Evolutionary conservation across 2,888 invertebrate species (phyloP).

Genomic region (Macroteleia sp.): DNA sequence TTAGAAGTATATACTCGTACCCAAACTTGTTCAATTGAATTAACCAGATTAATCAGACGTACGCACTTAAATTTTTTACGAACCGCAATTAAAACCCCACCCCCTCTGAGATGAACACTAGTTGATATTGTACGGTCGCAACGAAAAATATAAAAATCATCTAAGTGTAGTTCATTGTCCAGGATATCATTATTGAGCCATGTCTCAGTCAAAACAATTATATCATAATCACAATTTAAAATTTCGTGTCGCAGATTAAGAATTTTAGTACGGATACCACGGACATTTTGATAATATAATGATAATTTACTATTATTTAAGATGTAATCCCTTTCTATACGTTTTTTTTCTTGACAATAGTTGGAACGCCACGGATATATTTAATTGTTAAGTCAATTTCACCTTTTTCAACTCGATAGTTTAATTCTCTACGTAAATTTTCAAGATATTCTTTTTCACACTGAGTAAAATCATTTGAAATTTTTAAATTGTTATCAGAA

Average conservation of each 20-base stretch:
- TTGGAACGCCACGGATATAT: too few relatives aligned
- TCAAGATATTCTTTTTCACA: too few relatives aligned
- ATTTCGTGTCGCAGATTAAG: background rate
- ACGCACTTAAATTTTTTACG: background rate
- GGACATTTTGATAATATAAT: background rate
- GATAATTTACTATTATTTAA: too few relatives aligned
- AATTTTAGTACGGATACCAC: conserved; percentile 1
- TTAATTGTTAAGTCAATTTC: too few relatives aligned
- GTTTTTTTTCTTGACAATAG: too few relatives aligned
- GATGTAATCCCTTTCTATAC: too few relatives aligned
- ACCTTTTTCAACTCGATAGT: too few relatives aligned
- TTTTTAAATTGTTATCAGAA: too few relatives aligned
- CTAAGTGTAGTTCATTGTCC: background rate
- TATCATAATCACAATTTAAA: background rate
- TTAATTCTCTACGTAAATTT: too few relatives aligned
- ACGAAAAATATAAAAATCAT: background rate
- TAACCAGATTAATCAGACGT: background rate
- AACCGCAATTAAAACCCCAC: background rate
- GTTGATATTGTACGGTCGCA: background rate
- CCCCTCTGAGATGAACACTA: background rate
- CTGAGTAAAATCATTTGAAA: too few relatives aligned
- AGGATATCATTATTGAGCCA: background rate
- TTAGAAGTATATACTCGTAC: background rate
- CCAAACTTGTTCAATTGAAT: background rate
- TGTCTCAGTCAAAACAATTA: background rate